Percentiles rank a stretch among this genome's conserved stretches.
Conservation (phyloP, 1,140 invertebrate genomes). For the Drosophila murphyi region DNA sequence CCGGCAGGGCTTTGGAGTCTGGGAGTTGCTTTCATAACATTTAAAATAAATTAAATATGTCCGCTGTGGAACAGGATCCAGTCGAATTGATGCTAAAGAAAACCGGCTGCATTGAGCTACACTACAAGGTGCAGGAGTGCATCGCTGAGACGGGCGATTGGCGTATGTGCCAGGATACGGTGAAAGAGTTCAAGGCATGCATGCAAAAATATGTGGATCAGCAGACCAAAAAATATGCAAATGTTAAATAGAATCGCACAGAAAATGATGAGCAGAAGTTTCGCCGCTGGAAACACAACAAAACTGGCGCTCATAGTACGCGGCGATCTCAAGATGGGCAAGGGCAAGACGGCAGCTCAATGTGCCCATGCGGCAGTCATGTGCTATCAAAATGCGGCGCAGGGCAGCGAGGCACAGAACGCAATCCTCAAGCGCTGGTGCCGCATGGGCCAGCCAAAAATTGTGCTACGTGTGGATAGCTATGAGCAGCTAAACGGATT, state of each 20-base stretch:
- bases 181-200: conserved; percentile 91
- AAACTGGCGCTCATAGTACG: conserved; percentile 92
- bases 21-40: conserved; percentile 29
- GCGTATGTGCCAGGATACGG: conserved; percentile 94
- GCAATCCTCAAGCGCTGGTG: conserved; percentile 88
- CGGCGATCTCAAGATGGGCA: conserved; percentile 91
- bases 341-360: conserved; percentile 93
- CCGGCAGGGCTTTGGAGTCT: not conserved
- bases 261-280: conserved; percentile 53
- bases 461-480: conserved; percentile 87
- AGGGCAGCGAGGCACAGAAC: conserved; percentile 79
- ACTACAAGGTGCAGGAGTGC: conserved; percentile 94
- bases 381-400: conserved; percentile 87
- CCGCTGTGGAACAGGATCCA: conserved; percentile 86
- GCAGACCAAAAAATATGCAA: conserved; percentile 77
- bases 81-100: conserved; percentile 93
- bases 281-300: conserved; percentile 41
- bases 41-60: conserved; percentile 42
- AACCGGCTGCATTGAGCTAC: conserved; percentile 94
- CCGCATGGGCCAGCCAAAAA: conserved; percentile 90
- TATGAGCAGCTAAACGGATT: conserved; percentile 86
- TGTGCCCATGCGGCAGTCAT: conserved; percentile 91
- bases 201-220: conserved; percentile 87
- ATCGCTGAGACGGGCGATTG: conserved; percentile 95
- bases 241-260: conserved; percentile 70